Base-by-base conservation (phyloP, 2,797 vertebrate species). In the Capromys pilorides region DNA sequence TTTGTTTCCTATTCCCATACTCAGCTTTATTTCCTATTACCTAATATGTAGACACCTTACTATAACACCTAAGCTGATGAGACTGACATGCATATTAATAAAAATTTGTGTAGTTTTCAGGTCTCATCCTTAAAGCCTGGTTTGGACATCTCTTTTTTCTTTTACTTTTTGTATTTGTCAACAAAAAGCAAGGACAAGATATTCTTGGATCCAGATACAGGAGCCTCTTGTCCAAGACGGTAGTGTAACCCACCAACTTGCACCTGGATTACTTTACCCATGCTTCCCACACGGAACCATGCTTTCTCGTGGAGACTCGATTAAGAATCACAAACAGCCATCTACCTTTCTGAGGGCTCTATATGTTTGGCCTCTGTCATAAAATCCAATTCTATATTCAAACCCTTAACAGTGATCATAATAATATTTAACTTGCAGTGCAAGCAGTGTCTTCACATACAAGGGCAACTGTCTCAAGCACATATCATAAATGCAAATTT, bases 341-440 rank as follows among this genome's bases (percentile, higher is more conserved):
- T 61, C 64, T 61, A 19, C 59, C 21, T 83, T 82, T 31, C 64
- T 77, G 18, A 85, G 83, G 33, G 9, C 14, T 31, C 62, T 75
- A 1, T 86, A 39, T 51, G 81, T 82, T 91, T 28, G 1, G 12
- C 84, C 41, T 92, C 66, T 83, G 6, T 41, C 66, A 86, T 3
- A 93, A 57, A 94, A 82, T 36, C 9, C 26, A 67, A 75, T 71
- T 62, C 54, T 84, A 10, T 88, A 33, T 91, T 57, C 41, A 91
- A 82, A 93, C 31, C 57, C 69, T 61, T 64, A 51, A 3, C n/a
- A 36, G n/a, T 64, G 61, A 91, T 73, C 33, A 45, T 41, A 87
- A n/a, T 51, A 89, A 89, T 12, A 9, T n/a, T 57, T 83, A 18
- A 75, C 8, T 9, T 7, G 59, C 62, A 22, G 2, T 81, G 5